These are phyloP conservation scores for Temnothorax nylanderi DNA, from an alignment of 1,140 invertebrate species.

Conservation along the genomic window DNA sequence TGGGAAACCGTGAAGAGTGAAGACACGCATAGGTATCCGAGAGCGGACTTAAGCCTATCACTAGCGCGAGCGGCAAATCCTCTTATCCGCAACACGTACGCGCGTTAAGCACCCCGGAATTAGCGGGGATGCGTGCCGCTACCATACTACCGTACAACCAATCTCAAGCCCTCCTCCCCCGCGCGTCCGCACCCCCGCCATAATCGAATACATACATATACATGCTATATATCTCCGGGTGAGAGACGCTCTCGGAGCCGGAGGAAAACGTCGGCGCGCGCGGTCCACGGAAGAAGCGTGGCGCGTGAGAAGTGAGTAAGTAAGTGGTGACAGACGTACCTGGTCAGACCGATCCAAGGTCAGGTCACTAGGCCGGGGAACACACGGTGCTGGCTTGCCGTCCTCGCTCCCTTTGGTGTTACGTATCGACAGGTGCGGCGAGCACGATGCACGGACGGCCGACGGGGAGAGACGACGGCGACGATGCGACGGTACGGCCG, in stretches of 20 bases:
- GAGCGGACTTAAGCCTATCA: constrained; percentile 5
- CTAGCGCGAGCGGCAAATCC: constrained; percentile 38
- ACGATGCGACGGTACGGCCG: background rate
- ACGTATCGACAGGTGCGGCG: constrained; percentile 6
- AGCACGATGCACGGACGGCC: background rate
- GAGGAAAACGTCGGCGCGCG: background rate
- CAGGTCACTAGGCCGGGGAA: constrained; percentile 80
- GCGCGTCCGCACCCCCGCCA: background rate
- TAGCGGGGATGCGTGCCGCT: constrained; percentile 10
- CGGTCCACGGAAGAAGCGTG: no score
- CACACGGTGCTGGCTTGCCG: constrained; percentile 39
- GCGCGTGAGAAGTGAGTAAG: background rate
- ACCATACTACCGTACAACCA: background rate
- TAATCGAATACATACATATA: background rate
- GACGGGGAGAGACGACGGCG: background rate
- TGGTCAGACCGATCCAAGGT: constrained; percentile 81
- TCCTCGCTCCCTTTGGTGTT: constrained; percentile 28
- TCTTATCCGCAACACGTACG: constrained; percentile 40
- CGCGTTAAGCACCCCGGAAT: constrained; percentile 45
- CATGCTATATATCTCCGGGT: no score
- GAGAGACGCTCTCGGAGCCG: background rate
- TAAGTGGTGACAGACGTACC: constrained; percentile 68
- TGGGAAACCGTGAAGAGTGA: background rate
- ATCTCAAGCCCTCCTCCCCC: background rate
- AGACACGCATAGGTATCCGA: background rate